phyloP scores from a whole-genome alignment of 2,888 invertebrate genomes.

The Thysanoteuthis rhombus region DNA sequence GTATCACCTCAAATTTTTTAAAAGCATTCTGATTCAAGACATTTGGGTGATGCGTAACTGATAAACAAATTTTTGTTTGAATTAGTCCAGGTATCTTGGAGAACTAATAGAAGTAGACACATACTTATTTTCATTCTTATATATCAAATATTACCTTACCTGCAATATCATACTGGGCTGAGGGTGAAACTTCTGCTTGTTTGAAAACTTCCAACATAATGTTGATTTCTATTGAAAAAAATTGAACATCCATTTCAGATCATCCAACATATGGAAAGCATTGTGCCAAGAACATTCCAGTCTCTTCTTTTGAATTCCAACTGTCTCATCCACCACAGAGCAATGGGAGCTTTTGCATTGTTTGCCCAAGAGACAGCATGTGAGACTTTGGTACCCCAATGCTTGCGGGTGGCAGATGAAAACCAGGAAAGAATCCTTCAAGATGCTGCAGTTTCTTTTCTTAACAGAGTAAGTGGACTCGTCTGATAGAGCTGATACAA shows the following conservation, averaged over 20 bases:
- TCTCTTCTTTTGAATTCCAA: conserved; percentile 42
- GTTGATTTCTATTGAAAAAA: background rate
- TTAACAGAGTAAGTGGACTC: conserved; percentile 48
- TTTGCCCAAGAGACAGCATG: conserved; percentile 59
- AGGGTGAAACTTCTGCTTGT: no score
- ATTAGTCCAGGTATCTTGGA: no score
- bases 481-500: background rate
- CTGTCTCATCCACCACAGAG: conserved; percentile 46
- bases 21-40: no score
- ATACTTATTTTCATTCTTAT: no score
- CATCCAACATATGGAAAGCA: background rate
- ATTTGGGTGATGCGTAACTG: no score
- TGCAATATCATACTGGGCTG: no score
- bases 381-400: conserved; percentile 54
- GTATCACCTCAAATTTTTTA: no score
- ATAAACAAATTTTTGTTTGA: no score
- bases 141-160: no score
- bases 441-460: conserved; percentile 48
- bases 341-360: conserved; percentile 50
- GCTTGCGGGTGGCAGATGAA: conserved; percentile 43
- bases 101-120: no score
- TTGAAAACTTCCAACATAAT: background rate
- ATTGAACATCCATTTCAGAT: background rate
- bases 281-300: conserved; percentile 32
- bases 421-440: conserved; percentile 39